Evolutionary conservation across 2,113 vertebrate species (phyloP).

Genomic region (Apodemus speciosus): DNA sequence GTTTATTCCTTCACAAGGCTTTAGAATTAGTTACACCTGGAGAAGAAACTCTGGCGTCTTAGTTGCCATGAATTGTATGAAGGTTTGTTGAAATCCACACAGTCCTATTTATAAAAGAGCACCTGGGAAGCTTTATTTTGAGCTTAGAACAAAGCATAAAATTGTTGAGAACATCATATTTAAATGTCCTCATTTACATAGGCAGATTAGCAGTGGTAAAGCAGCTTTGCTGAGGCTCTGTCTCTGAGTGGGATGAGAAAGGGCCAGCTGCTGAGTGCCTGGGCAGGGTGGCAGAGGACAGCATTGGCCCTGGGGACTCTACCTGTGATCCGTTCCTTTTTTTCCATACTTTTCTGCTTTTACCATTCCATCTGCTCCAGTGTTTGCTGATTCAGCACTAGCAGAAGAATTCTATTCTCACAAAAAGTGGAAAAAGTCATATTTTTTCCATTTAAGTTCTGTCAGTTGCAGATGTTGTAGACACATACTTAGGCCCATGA

Average conservation of each 20-base stretch:
- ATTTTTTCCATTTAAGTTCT: accelerated
- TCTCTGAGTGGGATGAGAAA: not conserved
- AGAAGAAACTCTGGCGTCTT: constrained; percentile 42
- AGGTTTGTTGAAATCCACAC: constrained; percentile 72
- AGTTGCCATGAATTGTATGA: constrained; percentile 76
- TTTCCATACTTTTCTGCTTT: not conserved
- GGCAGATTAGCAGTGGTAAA: constrained; percentile 29
- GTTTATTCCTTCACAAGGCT: constrained; percentile 38
- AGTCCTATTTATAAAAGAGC: constrained; percentile 77
- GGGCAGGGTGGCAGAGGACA: too few relatives aligned
- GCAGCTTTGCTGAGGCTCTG: constrained; percentile 27
- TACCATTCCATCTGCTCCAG: not conserved
- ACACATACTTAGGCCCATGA: not conserved
- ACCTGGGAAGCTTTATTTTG: constrained; percentile 79
- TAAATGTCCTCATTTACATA: constrained; percentile 73
- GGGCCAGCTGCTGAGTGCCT: not conserved
- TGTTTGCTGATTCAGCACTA: not conserved
- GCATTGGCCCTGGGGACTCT: too few relatives aligned
- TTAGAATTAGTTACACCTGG: constrained; percentile 60
- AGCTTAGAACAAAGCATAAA: constrained; percentile 75
- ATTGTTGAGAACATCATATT: constrained; percentile 73
- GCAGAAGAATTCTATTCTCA: not conserved
- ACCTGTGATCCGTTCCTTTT: not conserved
- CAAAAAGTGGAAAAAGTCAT: not conserved
- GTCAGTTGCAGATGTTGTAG: not conserved